A percentile compares a stretch with the other conserved stretches of the same genome.
phyloP scores from a whole-genome alignment of 2,888 invertebrate species.

The Xestia rhomboidea region DNA sequence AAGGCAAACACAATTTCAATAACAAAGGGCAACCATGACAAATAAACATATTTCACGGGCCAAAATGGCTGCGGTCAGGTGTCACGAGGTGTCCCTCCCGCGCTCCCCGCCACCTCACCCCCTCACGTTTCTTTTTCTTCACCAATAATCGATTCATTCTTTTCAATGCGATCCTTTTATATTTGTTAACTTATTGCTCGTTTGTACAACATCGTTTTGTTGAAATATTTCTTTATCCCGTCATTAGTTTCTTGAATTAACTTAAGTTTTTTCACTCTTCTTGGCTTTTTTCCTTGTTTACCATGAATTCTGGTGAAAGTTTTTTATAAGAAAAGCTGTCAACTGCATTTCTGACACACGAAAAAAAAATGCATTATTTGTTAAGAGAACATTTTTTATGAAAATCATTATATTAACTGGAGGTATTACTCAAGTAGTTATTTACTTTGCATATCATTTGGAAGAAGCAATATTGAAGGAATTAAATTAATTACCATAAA shows the following conservation, averaged over 20 bases:
- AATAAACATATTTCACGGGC: conserved; percentile 91
- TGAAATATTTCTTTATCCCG: conserved; percentile 49
- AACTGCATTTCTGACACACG: background rate
- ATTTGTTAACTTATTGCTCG: conserved; percentile 73
- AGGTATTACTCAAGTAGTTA: background rate
- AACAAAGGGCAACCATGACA: conserved; percentile 90
- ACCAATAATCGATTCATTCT: conserved; percentile 88
- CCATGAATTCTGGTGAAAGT: background rate
- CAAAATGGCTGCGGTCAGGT: conserved; percentile 91
- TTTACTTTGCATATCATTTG: background rate
- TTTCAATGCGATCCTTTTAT: conserved; percentile 83
- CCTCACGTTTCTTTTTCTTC: conserved; percentile 81
- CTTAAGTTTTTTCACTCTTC: background rate
- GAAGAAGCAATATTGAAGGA: conserved; percentile 3
- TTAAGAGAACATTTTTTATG: background rate
- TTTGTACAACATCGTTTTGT: conserved; percentile 59
- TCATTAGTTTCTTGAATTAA: conserved; percentile 54
- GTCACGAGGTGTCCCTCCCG: conserved; percentile 83
- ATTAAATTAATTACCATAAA: conserved; percentile 53
- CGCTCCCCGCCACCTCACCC: conserved; percentile 68
- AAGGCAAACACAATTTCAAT: conserved; percentile 91
- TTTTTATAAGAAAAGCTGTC: background rate
- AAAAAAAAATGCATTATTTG: too few relatives aligned
- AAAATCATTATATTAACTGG: background rate
- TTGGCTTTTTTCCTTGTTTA: background rate